Conservation (phyloP, 2,888 invertebrate genomes). For the Perizoma flavofasciatum region DNA sequence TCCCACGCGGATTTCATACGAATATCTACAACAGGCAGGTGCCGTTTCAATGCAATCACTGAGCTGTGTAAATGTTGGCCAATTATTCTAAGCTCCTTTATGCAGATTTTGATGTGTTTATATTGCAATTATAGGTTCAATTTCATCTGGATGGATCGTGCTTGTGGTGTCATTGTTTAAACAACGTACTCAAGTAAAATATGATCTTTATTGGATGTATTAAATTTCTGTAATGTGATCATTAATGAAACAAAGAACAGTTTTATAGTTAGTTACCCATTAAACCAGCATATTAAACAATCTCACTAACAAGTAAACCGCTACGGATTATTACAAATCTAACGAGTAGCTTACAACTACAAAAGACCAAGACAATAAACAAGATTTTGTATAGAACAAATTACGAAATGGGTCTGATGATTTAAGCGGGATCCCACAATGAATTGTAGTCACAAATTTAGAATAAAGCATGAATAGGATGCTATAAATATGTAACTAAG, state of each 20-base stretch:
- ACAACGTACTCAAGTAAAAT: slow-evolving; percentile 9
- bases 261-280: neutral
- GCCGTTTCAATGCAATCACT: slow-evolving; percentile 65
- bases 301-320: slow-evolving; percentile 5
- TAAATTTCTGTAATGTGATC: neutral
- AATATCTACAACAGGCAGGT: slow-evolving; percentile 66
- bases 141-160: slow-evolving; percentile 28
- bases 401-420: slow-evolving; percentile 44
- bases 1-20: slow-evolving; percentile 82
- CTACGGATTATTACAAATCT: neutral
- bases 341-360: slow-evolving; percentile 1
- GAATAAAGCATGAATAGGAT: slow-evolving; percentile 43
- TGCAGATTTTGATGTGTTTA: slow-evolving; percentile 35
- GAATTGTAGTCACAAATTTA: slow-evolving; percentile 35
- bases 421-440: slow-evolving; percentile 46
- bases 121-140: slow-evolving; percentile 34
- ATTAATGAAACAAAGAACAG: neutral
- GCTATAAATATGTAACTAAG: slow-evolving; percentile 68
- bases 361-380: slow-evolving; percentile 11
- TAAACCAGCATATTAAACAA: slow-evolving; percentile 1
- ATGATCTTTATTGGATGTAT: slow-evolving; percentile 5
- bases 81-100: slow-evolving; percentile 52
- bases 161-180: slow-evolving; percentile 8
- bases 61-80: slow-evolving; percentile 56
- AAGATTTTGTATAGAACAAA: slow-evolving; percentile 28